Conservation (phyloP, 2,888 invertebrate genomes). For the Nycteola revayana region DNA sequence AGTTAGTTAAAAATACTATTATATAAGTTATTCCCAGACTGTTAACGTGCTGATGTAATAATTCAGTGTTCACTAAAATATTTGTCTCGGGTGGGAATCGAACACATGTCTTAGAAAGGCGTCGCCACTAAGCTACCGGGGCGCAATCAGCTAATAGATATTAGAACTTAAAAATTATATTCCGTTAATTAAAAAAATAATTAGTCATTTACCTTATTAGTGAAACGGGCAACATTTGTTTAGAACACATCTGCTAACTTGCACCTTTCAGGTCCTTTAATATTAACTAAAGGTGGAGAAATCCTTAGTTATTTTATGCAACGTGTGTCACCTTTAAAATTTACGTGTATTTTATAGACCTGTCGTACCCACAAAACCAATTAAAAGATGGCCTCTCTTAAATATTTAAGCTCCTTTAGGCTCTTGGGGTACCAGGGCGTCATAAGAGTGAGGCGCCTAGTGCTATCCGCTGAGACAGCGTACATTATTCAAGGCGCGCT, state of each 20-base stretch:
- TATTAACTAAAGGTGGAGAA: constrained; percentile 13
- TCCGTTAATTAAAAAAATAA: not conserved
- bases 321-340: constrained; percentile 20
- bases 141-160: no score
- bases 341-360: constrained; percentile 22
- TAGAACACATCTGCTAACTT: no score
- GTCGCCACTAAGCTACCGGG: no score
- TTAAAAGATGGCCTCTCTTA: constrained; percentile 29
- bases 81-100: no score
- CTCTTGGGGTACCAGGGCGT: constrained; percentile 38
- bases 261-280: not conserved
- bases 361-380: constrained; percentile 23
- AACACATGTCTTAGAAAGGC: no score
- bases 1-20: no score
- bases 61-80: no score
- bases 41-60: no score
- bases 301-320: constrained; percentile 21
- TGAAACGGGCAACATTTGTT: no score
- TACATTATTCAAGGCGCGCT: constrained; percentile 67
- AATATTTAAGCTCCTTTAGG: constrained; percentile 35
- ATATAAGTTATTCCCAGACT: no score
- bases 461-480: constrained; percentile 43
- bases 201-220: not conserved
- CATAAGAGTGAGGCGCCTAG: constrained; percentile 45
- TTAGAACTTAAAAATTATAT: no score